Evolutionary conservation across 1,140 invertebrate genomes (phyloP).

Genomic region (Glomeris maerens): DNA sequence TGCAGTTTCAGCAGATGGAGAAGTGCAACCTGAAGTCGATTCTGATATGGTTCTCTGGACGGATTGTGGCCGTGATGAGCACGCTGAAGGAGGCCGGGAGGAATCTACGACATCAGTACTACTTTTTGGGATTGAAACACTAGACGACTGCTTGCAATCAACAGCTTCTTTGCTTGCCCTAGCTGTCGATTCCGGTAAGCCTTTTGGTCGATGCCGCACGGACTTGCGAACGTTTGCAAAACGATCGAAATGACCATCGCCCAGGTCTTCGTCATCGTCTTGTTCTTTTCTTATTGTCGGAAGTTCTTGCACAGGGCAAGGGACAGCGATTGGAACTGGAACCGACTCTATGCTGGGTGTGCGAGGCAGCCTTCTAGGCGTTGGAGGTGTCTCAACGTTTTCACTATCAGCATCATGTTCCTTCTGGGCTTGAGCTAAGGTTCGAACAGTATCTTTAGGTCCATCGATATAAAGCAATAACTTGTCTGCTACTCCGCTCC

Average conservation of each 20-base stretch:
- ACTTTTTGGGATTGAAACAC: too few species aligned
- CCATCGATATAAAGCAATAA: too few species aligned
- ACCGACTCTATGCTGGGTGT: not conserved
- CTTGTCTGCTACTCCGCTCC: too few species aligned
- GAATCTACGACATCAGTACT: not conserved
- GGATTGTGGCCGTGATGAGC: slow-evolving; percentile 1
- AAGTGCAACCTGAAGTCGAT: not conserved
- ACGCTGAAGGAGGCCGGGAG: not conserved
- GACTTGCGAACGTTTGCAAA: slow-evolving; percentile 53
- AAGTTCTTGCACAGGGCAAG: too few species aligned
- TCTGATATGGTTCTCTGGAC: slow-evolving; percentile 1
- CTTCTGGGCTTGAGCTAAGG: too few species aligned
- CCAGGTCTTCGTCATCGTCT: slow-evolving; percentile 27
- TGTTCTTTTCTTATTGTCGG: too few species aligned
- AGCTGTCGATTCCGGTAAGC: not conserved
- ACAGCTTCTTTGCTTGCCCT: too few species aligned
- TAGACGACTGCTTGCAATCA: too few species aligned
- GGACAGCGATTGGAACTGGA: too few species aligned
- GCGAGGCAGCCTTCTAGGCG: slow-evolving; percentile 36
- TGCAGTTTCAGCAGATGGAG: not conserved
- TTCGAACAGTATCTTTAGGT: too few species aligned
- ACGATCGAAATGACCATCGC: slow-evolving; percentile 61
- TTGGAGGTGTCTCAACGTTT: slow-evolving; percentile 76
- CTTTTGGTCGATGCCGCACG: not conserved
- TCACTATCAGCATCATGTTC: slow-evolving; percentile 63